These are phyloP conservation scores for Cercopithecus diana DNA, from an alignment of 2,797 vertebrate genomes.

Conservation along the genomic window DNA sequence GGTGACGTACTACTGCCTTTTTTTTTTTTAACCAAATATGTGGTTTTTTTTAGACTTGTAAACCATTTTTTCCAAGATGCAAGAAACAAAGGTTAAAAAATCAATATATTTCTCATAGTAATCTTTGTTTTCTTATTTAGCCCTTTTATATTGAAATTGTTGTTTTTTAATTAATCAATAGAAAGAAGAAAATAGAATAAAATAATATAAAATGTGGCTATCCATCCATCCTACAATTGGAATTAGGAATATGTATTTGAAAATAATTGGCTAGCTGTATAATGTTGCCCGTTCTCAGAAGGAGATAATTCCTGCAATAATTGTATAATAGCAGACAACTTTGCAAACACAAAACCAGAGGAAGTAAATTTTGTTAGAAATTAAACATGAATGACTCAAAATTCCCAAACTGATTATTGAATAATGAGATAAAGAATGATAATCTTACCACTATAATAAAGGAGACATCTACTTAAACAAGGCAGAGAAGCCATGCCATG, in stretches of 20 bases:
- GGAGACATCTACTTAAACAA: not conserved
- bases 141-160: not conserved
- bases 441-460: not conserved
- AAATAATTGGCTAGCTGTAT: not conserved
- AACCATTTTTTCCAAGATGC: not conserved
- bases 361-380: not conserved
- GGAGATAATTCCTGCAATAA: not conserved
- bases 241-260: not conserved
- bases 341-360: not conserved
- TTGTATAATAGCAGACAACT: not conserved
- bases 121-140: not conserved
- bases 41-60: not conserved
- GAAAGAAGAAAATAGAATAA: not conserved
- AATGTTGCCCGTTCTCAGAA: not conserved
- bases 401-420: not conserved
- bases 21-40: not conserved
- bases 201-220: not conserved
- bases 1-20: not conserved
- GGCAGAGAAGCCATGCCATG: too few relatives aligned
- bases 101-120: not conserved
- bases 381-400: not conserved
- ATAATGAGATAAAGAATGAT: not conserved
- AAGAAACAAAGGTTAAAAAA: not conserved
- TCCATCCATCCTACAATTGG: not conserved
- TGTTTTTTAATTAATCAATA: not conserved